These are phyloP conservation scores for Chlamydotis undulata DNA, from an alignment of 2,113 vertebrate genomes.

Conservation along the genomic window DNA sequence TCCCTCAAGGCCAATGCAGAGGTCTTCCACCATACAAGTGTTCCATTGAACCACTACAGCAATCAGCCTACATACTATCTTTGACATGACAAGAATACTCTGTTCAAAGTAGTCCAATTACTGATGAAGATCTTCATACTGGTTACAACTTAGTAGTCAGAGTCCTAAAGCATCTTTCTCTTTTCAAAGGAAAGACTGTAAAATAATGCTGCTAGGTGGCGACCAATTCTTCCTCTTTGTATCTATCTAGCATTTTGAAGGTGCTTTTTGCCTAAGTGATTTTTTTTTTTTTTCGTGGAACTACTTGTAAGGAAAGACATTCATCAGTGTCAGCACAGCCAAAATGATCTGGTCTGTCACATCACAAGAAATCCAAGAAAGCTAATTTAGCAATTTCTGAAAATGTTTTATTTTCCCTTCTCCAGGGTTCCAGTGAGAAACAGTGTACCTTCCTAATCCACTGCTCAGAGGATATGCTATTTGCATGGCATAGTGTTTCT, in stretches of 20 bases:
- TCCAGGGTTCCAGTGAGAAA: not conserved
- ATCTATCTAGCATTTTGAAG: not conserved
- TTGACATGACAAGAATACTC: not conserved
- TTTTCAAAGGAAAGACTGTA: not conserved
- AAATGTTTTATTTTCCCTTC: slow-evolving; percentile 9
- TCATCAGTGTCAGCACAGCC: not conserved
- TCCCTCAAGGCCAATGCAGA: not conserved
- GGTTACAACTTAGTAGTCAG: not conserved
- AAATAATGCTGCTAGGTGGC: not conserved
- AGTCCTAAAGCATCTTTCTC: not conserved
- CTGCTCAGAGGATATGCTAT: not conserved
- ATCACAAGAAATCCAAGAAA: not conserved
- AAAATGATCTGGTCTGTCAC: not conserved
- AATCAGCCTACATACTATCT: not conserved
- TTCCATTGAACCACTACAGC: not conserved
- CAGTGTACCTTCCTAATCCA: not conserved
- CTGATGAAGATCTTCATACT: not conserved
- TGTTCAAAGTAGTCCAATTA: not conserved
- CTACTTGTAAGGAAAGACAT: not conserved
- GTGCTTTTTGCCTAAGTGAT: not conserved
- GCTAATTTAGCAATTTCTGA: not conserved
- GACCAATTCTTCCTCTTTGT: not conserved
- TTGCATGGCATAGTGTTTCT: not conserved
- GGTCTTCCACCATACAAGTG: not conserved
- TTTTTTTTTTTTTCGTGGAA: not conserved